Conservation (phyloP, 1,140 invertebrate species). For the Pachypsylla venusta region DNA sequence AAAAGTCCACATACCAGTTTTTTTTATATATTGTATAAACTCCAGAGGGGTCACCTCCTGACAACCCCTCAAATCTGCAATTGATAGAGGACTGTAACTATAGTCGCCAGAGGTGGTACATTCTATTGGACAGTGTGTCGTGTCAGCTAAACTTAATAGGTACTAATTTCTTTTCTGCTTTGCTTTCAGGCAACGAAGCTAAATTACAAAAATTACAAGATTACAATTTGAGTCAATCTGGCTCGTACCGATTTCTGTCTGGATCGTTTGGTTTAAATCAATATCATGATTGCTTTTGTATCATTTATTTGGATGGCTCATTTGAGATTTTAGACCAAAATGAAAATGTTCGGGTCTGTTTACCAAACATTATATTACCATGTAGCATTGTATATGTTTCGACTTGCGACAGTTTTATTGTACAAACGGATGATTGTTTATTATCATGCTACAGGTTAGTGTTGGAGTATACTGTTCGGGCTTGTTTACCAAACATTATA, state of each 20-base stretch:
- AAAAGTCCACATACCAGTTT: too few species aligned
- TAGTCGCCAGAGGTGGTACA: too few species aligned
- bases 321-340: neutral
- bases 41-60: too few species aligned
- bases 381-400: neutral
- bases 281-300: neutral
- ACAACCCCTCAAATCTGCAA: too few species aligned
- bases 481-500: too few species aligned
- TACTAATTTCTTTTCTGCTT: too few species aligned
- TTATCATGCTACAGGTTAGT: neutral
- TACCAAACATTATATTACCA: neutral
- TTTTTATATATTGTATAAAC: too few species aligned
- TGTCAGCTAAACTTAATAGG: too few species aligned
- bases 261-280: neutral
- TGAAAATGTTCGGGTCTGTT: neutral
- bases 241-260: neutral
- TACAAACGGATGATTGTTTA: neutral
- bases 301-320: neutral
- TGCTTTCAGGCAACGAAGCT: constrained; percentile 2
- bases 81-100: too few species aligned
- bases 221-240: neutral
- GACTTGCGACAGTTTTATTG: neutral
- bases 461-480: too few species aligned
- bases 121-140: too few species aligned
- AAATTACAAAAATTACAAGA: neutral